Conservation (phyloP, 1,140 invertebrate species). For the Melitaea cinxia region DNA sequence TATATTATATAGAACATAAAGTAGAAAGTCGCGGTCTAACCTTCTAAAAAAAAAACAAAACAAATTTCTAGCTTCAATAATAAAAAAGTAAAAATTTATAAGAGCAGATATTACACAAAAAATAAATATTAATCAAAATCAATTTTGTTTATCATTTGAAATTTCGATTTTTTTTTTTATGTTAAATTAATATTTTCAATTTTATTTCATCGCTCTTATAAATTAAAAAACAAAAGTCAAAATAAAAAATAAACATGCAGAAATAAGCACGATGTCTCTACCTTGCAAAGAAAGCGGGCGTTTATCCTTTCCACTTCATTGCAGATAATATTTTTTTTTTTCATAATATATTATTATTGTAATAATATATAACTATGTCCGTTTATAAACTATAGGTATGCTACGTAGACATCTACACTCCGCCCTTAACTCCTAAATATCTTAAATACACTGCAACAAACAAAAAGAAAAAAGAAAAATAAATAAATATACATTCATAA, state of each 20-base stretch:
- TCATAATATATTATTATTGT: conserved; percentile 81
- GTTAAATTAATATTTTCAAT: too few species aligned
- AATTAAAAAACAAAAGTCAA: conserved; percentile 27
- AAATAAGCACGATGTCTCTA: conserved; percentile 56
- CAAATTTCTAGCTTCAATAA: not conserved
- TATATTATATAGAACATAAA: too few species aligned
- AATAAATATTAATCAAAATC: too few species aligned
- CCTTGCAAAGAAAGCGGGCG: conserved; percentile 70
- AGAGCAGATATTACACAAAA: too few species aligned
- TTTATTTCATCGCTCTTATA: conserved; percentile 5
- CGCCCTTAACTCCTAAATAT: conserved; percentile 72
- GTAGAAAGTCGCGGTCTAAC: too few species aligned
- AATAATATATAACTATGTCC: conserved; percentile 81
- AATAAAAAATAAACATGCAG: conserved; percentile 35
- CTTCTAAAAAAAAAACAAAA: not conserved
- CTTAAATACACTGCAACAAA: conserved; percentile 81
- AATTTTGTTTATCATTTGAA: too few species aligned
- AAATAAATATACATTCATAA: conserved; percentile 1
- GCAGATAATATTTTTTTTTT: conserved; percentile 64
- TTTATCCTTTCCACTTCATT: conserved; percentile 70
- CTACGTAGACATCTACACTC: conserved; percentile 79
- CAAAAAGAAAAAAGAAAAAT: conserved; percentile 53
- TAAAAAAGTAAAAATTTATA: too few species aligned
- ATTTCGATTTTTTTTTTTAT: too few species aligned
- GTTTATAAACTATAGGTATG: conserved; percentile 79